phyloP scores from a whole-genome alignment of 2,797 vertebrate genomes.

The Orestias chungarensis region DNA sequence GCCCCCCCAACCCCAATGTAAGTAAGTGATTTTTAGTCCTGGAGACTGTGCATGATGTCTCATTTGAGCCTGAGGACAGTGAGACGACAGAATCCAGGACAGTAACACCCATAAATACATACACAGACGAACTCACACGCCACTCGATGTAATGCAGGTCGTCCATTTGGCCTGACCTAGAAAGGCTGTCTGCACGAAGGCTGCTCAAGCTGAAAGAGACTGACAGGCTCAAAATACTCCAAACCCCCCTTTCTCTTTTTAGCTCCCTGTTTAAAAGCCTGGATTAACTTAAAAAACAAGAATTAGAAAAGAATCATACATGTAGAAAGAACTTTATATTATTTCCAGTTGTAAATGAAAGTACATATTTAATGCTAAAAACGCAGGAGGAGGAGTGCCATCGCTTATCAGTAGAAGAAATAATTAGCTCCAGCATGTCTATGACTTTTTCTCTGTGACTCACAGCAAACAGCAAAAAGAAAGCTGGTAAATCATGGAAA shows the following conservation, averaged over 20 bases:
- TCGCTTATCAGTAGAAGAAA: conserved; percentile 32
- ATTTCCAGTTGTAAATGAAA: conserved; percentile 16
- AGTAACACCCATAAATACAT: conserved; percentile 22
- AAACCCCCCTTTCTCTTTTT: conserved; percentile 34
- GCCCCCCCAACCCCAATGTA: not conserved
- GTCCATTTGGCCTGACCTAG: conserved; percentile 76
- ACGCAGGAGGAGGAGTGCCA: conserved; percentile 14
- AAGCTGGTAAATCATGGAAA: conserved; percentile 28
- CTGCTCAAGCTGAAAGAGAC: conserved; percentile 54
- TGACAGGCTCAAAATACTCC: conserved; percentile 40
- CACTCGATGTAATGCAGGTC: conserved; percentile 64
- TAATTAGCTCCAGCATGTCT: conserved; percentile 53
- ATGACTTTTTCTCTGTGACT: conserved; percentile 29
- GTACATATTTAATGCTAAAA: not conserved
- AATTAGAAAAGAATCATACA: conserved; percentile 28
- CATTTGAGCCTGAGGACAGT: conserved; percentile 56
- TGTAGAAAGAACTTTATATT: conserved; percentile 14
- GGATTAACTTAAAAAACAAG: conserved; percentile 64
- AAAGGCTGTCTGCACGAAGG: conserved; percentile 72
- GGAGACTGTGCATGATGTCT: conserved; percentile 4
- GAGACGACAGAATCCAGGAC: conserved; percentile 64
- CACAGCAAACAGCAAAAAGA: conserved; percentile 7
- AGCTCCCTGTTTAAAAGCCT: conserved; percentile 50
- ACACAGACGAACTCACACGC: conserved; percentile 39
- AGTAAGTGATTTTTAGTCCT: not conserved